A percentile compares a stretch with the other conserved stretches of the same genome.
Conservation (phyloP, 64 coral and sea anemone genomes). For the Astreopora myriophthalma region DNA sequence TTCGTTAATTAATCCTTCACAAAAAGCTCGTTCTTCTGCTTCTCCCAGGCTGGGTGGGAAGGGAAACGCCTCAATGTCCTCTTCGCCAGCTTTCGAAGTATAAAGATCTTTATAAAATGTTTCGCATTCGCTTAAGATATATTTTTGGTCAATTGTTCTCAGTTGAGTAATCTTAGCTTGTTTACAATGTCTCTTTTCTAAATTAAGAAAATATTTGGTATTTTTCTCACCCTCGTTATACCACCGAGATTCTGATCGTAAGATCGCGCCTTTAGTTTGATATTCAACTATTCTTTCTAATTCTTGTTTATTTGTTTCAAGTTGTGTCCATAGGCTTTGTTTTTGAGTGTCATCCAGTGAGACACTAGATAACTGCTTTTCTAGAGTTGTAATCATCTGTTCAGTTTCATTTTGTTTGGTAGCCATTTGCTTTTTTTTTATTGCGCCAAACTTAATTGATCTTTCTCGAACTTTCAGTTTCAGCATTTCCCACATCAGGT, state of each 20-base stretch:
- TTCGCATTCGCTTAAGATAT: slow-evolving; percentile 48
- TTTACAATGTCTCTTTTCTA: slow-evolving; percentile 48
- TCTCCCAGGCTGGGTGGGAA: not conserved
- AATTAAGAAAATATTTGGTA: slow-evolving; percentile 47
- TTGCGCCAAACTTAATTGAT: slow-evolving; percentile 14
- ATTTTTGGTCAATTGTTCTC: not conserved
- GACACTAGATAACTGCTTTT: not conserved
- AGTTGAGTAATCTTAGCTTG: slow-evolving; percentile 9
- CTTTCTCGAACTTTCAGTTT: slow-evolving; percentile 41
- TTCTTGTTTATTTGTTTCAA: slow-evolving; percentile 7
- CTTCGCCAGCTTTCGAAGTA: not conserved
- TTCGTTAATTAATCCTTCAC: slow-evolving; percentile 18
- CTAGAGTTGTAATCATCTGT: not conserved
- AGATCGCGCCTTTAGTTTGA: slow-evolving; percentile 40
- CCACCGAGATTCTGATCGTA: slow-evolving; percentile 6
- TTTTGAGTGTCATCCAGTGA: not conserved
- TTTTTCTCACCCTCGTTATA: slow-evolving; percentile 59
- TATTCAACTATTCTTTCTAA: slow-evolving; percentile 51
- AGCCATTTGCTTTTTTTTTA: slow-evolving; percentile 39
- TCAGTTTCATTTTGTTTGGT: not conserved
- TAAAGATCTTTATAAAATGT: slow-evolving; percentile 16
- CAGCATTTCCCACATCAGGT: slow-evolving; percentile 34
- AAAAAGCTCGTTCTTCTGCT: not conserved
- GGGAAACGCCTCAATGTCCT: not conserved
- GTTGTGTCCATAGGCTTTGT: not conserved